phyloP scores from a whole-genome alignment of 2,888 invertebrate species.

The Agrilus cyanescens region DNA sequence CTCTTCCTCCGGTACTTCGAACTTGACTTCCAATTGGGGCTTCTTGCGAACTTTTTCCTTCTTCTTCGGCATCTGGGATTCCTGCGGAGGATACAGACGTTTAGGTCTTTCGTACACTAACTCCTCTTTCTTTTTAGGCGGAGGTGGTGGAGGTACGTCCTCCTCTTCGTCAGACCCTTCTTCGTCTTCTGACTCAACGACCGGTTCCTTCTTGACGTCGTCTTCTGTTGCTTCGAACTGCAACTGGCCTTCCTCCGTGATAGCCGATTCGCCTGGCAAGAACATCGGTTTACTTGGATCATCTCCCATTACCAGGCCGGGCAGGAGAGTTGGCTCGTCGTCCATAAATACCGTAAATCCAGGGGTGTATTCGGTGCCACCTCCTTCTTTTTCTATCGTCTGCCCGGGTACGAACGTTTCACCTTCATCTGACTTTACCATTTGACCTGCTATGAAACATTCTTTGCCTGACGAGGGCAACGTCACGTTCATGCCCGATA shows the following conservation, averaged over 20 bases:
- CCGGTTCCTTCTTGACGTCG: constrained; percentile 17
- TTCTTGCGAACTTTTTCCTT: constrained; percentile 14
- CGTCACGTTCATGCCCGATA: constrained; percentile 44
- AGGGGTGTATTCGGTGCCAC: constrained; percentile 62
- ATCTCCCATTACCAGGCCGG: constrained; percentile 62
- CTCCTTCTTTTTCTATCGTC: constrained; percentile 58
- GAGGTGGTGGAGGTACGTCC: constrained; percentile 17
- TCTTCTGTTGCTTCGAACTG: constrained; percentile 32
- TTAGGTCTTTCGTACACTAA: constrained; percentile 31
- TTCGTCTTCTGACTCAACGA: constrained; percentile 16
- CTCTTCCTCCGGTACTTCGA: constrained; percentile 11
- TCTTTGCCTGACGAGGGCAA: constrained; percentile 48
- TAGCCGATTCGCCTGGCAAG: constrained; percentile 33
- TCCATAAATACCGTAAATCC: constrained; percentile 70
- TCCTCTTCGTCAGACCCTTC: constrained; percentile 27
- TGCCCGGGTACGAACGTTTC: constrained; percentile 52
- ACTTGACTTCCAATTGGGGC: constrained; percentile 9
- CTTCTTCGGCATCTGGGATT: constrained; percentile 27
- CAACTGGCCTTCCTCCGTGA: constrained; percentile 31
- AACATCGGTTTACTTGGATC: constrained; percentile 38
- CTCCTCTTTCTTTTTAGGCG: constrained; percentile 19
- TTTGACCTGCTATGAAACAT: constrained; percentile 63
- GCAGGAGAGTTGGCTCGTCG: constrained; percentile 67
- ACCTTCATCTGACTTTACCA: constrained; percentile 49
- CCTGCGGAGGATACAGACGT: constrained; percentile 22